Percentiles rank a stretch among this genome's conserved stretches.
Evolutionary conservation across 2,888 invertebrate genomes (phyloP).

Genomic region (Anorthoa munda): DNA sequence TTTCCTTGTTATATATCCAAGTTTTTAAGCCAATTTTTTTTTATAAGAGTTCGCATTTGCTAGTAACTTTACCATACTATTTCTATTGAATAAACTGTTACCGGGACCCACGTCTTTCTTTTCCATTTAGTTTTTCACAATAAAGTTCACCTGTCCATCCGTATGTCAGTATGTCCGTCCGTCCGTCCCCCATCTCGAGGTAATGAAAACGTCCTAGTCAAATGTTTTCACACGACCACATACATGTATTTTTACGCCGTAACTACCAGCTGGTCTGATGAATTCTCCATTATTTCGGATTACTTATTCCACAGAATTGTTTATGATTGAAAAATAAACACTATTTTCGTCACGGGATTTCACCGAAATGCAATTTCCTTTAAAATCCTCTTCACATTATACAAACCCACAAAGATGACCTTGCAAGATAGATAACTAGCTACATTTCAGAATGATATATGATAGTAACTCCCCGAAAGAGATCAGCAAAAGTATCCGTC

Average conservation of each 20-base stretch:
- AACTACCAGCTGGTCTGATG: too few species aligned
- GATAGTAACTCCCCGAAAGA: constrained; percentile 66
- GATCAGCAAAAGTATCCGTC: constrained; percentile 71
- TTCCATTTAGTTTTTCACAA: constrained; percentile 17
- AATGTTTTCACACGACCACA: constrained; percentile 30
- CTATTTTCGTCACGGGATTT: too few species aligned
- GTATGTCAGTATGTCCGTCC: constrained; percentile 35
- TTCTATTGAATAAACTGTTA: constrained; percentile 19
- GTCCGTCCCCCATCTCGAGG: constrained; percentile 8
- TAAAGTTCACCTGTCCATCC: constrained; percentile 39
- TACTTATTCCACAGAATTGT: background rate
- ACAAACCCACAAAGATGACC: constrained; percentile 42
- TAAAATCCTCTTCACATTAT: constrained; percentile 33
- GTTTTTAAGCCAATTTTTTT: background rate
- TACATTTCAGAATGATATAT: constrained; percentile 70
- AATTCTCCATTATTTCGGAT: background rate
- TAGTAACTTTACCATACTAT: background rate
- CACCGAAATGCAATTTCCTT: constrained; percentile 21
- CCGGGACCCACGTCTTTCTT: constrained; percentile 12
- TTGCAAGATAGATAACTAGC: constrained; percentile 65
- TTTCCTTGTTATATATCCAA: background rate
- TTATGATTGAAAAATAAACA: background rate
- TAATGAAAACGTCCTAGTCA: constrained; percentile 44
- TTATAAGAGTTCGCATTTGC: too few species aligned
- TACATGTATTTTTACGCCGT: constrained; percentile 13